Percentiles rank a stretch among this genome's conserved stretches.
phyloP scores from a whole-genome alignment of 2,888 invertebrate genomes.

The Volucella zonaria region DNA sequence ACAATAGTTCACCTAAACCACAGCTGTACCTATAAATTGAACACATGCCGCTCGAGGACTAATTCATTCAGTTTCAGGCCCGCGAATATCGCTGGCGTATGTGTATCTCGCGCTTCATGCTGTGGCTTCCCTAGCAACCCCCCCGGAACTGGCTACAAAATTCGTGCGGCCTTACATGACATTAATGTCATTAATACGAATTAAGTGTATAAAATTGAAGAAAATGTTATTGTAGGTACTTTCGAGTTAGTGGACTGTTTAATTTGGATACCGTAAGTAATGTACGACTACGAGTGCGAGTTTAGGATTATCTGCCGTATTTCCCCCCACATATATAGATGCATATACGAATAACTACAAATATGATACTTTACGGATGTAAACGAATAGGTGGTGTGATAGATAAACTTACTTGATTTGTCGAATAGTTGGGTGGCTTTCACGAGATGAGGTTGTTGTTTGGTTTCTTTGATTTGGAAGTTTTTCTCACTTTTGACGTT shows the following conservation, averaged over 20 bases:
- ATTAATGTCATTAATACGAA: slow-evolving; percentile 68
- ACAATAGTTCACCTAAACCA: slow-evolving; percentile 42
- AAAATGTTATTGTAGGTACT: slow-evolving; percentile 53
- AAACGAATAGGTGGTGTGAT: slow-evolving; percentile 9
- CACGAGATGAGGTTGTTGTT: slow-evolving; percentile 42
- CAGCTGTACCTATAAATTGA: not conserved
- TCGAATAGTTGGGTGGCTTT: slow-evolving; percentile 22
- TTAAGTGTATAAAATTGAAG: slow-evolving; percentile 60
- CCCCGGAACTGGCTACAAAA: slow-evolving; percentile 14
- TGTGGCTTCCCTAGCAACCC: slow-evolving; percentile 26
- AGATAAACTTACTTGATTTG: slow-evolving; percentile 66
- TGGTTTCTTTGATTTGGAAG: slow-evolving; percentile 34
- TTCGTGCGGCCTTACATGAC: slow-evolving; percentile 63
- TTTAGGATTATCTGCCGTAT: too few relatives aligned
- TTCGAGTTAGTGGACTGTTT: slow-evolving; percentile 35
- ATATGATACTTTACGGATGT: too few relatives aligned
- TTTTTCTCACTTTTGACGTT: slow-evolving; percentile 2
- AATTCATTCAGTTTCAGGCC: slow-evolving; percentile 49
- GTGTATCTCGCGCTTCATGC: slow-evolving; percentile 35
- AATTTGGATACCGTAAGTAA: slow-evolving; percentile 28
- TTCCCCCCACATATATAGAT: not conserved
- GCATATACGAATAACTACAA: too few relatives aligned
- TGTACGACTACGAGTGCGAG: not conserved
- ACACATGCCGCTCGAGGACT: slow-evolving; percentile 25
- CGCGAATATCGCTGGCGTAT: slow-evolving; percentile 44